Conservation (phyloP, 2,797 vertebrate genomes). For the Notolepis coatsorum region DNA sequence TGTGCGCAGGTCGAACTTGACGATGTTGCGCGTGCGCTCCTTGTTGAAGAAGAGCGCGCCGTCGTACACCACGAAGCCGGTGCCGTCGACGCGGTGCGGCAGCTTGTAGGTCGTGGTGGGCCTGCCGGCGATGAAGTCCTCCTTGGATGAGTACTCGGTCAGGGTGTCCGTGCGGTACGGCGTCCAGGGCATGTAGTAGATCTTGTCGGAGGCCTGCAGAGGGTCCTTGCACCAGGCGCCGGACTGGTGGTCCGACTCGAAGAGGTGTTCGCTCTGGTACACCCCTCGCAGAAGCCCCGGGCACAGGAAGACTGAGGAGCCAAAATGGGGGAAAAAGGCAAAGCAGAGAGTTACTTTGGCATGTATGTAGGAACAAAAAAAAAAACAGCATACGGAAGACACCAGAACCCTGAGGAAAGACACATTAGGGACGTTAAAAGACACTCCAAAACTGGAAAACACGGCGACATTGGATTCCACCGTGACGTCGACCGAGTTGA, state of each 20-base stretch:
- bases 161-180: slow-evolving; percentile 96
- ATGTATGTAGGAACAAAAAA: slow-evolving; percentile 51
- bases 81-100: slow-evolving; percentile 96
- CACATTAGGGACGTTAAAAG: no score
- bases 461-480: no score
- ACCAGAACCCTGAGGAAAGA: no score
- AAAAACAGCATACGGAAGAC: not conserved
- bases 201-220: slow-evolving; percentile 97
- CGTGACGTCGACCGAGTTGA: no score
- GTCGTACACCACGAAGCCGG: slow-evolving; percentile 96
- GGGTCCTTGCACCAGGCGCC: slow-evolving; percentile 99
- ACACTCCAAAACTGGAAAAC: no score
- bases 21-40: slow-evolving; percentile 97
- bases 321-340: slow-evolving; percentile 81
- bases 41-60: slow-evolving; percentile 99
- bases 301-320: slow-evolving; percentile 97
- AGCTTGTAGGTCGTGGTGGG: slow-evolving; percentile 98
- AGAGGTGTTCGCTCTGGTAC: slow-evolving; percentile 98
- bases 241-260: slow-evolving; percentile 98
- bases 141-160: slow-evolving; percentile 98
- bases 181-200: slow-evolving; percentile 99
- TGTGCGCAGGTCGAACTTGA: slow-evolving; percentile 96
- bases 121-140: slow-evolving; percentile 96
- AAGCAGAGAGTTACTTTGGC: slow-evolving; percentile 81
- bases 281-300: slow-evolving; percentile 97